Conservation (phyloP, 2,888 invertebrate species). For the Epinotia brunnichana region DNA sequence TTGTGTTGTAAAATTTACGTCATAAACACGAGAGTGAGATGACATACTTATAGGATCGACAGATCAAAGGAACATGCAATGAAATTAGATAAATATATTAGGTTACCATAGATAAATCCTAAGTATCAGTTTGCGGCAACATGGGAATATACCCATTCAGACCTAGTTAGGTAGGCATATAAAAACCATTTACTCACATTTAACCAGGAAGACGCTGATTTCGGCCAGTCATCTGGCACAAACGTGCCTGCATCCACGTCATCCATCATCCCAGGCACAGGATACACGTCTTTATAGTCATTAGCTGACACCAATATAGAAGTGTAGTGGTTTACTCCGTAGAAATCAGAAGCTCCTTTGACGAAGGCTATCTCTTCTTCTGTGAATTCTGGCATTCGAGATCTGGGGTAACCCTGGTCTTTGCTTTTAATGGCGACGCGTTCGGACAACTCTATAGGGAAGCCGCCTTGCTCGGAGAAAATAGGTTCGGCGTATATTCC, state of each 20-base stretch:
- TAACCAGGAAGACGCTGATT: constrained; percentile 43
- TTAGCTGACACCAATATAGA: constrained; percentile 58
- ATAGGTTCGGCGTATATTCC: constrained; percentile 79
- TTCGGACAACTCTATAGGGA: constrained; percentile 76
- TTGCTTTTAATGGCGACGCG: constrained; percentile 72
- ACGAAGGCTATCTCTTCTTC: constrained; percentile 64
- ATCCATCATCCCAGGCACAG: constrained; percentile 30
- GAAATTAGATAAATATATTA: no score
- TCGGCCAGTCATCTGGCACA: constrained; percentile 14
- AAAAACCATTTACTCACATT: no score
- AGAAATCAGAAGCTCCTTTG: constrained; percentile 67
- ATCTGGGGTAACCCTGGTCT: constrained; percentile 68
- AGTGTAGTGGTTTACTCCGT: constrained; percentile 88
- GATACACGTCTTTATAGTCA: constrained; percentile 45
- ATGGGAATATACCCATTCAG: no score
- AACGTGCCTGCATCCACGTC: constrained; percentile 47
- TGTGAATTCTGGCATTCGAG: constrained; percentile 76
- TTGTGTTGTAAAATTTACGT: no score
- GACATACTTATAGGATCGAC: no score
- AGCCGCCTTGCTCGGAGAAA: constrained; percentile 77
- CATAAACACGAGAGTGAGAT: no score
- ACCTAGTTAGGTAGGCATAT: no score
- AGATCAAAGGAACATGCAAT: no score
- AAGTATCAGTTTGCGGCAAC: no score
- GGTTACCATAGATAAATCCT: no score